Percentiles rank a stretch among this genome's conserved stretches.
Evolutionary conservation across 2,797 vertebrate genomes (phyloP).

Genomic region (Falco berigora): DNA sequence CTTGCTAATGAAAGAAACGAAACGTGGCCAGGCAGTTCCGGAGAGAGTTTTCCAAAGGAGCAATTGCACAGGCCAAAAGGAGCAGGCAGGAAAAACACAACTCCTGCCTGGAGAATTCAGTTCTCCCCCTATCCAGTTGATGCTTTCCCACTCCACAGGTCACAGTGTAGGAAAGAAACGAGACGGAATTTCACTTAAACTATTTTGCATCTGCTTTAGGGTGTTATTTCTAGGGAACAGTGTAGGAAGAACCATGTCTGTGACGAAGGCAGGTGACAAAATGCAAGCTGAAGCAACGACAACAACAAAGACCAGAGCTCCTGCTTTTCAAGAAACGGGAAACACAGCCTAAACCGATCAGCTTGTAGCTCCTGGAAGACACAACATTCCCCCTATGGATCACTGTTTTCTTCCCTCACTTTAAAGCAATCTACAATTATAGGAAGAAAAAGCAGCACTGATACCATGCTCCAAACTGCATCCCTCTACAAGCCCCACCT

Average conservation of each 20-base stretch:
- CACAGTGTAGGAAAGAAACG: not conserved
- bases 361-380: not conserved
- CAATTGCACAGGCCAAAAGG: not conserved
- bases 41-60: not conserved
- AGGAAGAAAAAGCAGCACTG: not conserved
- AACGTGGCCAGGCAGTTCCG: not conserved
- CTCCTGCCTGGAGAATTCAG: not conserved
- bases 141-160: not conserved
- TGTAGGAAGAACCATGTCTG: not conserved
- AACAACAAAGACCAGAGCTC: not conserved
- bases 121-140: not conserved
- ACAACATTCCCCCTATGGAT: not conserved
- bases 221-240: not conserved
- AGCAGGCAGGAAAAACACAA: not conserved
- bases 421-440: fast-evolving
- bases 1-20: not conserved
- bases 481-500: not conserved
- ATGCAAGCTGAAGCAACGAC: not conserved
- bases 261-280: not conserved
- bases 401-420: not conserved
- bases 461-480: not conserved
- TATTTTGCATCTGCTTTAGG: not conserved
- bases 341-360: not conserved
- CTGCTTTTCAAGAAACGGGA: not conserved
- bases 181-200: not conserved